Base-by-base conservation (phyloP, 2,113 vertebrate species). In the Amphiprion ocellaris region DNA sequence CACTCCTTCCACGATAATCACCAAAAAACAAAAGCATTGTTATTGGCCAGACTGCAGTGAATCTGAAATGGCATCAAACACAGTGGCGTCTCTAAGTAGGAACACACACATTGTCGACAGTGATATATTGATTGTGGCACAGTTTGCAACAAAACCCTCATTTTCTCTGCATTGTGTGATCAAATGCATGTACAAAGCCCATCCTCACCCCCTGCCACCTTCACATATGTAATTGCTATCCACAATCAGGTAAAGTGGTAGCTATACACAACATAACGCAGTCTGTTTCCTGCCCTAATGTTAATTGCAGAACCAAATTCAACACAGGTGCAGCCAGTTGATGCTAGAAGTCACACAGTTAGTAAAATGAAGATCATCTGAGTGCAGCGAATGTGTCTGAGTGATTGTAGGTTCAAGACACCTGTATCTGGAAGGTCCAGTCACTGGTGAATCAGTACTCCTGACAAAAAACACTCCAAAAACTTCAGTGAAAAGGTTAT, bases 101-200 rank as follows among this genome's bases (percentile, higher is more conserved):
- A 76, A 66, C 62, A 74, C 70, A 69, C 60, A 72, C 74, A 56
- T 70, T 58, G 39, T 24, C 77, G 62, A 86, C 70, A 77, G 17
- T 81, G 73, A 87, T 67, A 26, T 81, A 89, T 79, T 72, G 86
- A 90, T 88, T 68, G 47, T 75, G 50, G 74, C 74, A 78, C 67
- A 55, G 66, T 82, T 66, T 75, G 73, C 67, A 61, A 68, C 55
- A 56, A 69, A 70, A 46, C 21, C 44, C 21, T 74, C 52, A 30
- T 53, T 58, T 55, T 66, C 37, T 41, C 19, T 30, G 9, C 52
- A 37, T n/a, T 47, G 44, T 63, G 56, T 50, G 23, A 77, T 78
- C 68, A 82, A 73, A 81, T 60, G 56, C 44, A 23, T 54, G 23
- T 47, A 74, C 59, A 73, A 76, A 74, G 67, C 54, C n/a, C 37